Evolutionary conservation across 2,113 vertebrate species (phyloP).

Genomic region (Phalacrocorax pelagicus): DNA sequence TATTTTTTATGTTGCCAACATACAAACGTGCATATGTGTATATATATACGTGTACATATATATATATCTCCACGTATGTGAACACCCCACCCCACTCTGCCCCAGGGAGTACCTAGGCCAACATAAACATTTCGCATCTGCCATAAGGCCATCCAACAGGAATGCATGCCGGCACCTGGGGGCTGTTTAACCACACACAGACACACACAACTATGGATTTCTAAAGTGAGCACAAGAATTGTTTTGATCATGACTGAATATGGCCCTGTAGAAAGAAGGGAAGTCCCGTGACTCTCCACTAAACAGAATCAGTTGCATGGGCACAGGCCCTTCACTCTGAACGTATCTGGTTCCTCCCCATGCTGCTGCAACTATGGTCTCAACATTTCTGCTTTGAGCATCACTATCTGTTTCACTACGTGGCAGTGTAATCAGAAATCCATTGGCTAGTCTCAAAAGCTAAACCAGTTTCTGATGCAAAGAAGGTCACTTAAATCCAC

Average conservation of each 20-base stretch:
- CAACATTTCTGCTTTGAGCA: neutral
- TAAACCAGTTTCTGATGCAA: neutral
- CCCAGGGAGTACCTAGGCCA: neutral
- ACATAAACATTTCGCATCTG: neutral
- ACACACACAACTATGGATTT: neutral
- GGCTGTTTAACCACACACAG: neutral
- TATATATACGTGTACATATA: neutral
- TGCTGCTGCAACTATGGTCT: neutral
- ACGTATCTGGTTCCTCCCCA: fast-evolving
- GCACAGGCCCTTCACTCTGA: neutral
- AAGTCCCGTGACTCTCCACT: neutral
- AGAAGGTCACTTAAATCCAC: constrained; percentile 43
- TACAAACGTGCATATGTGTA: neutral
- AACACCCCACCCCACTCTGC: neutral
- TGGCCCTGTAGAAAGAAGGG: neutral
- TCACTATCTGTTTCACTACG: neutral
- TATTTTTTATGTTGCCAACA: neutral
- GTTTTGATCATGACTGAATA: neutral
- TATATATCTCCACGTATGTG: fast-evolving
- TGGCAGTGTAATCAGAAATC: neutral
- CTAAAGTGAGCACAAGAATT: neutral
- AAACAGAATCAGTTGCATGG: neutral
- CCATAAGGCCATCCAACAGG: neutral
- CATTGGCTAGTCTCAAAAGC: neutral
- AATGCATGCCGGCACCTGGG: neutral